Evolutionary conservation across 2,888 invertebrate species (phyloP).

Genomic region (Crossocerus cetratus): DNA sequence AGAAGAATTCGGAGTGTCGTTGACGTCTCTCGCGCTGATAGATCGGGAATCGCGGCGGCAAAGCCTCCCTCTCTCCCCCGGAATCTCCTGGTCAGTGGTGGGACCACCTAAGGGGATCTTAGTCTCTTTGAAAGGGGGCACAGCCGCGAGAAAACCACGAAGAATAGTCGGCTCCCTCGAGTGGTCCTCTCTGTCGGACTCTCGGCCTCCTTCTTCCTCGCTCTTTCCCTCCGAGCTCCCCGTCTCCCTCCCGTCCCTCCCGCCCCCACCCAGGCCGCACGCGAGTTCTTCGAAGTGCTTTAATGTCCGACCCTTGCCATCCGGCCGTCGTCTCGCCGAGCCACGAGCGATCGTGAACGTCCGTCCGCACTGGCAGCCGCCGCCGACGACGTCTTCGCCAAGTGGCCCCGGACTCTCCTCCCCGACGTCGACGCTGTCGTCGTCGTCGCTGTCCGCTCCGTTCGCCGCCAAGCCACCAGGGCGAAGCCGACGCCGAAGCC

Average conservation of each 20-base stretch:
- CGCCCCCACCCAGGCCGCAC: slow-evolving; percentile 45
- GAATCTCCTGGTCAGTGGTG: slow-evolving; percentile 6
- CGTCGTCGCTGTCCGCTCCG: neutral
- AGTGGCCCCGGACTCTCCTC: slow-evolving; percentile 5
- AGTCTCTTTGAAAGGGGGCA: neutral
- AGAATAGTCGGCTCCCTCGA: slow-evolving; percentile 22
- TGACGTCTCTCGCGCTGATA: too few species aligned
- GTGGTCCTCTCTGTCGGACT: slow-evolving; percentile 15
- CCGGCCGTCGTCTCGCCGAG: slow-evolving; percentile 47
- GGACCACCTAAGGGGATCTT: neutral
- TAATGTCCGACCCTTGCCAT: slow-evolving; percentile 58
- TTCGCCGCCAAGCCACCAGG: neutral
- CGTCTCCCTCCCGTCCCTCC: slow-evolving; percentile 9
- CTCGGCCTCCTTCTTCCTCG: slow-evolving; percentile 17
- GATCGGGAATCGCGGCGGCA: neutral
- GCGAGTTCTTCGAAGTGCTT: slow-evolving; percentile 64
- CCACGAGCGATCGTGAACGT: slow-evolving; percentile 45
- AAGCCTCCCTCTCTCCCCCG: neutral
- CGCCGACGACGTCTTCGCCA: slow-evolving; percentile 1
- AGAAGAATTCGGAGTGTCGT: neutral
- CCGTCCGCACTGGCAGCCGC: slow-evolving; percentile 7
- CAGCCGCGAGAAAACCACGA: slow-evolving; percentile 15
- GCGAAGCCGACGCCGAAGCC: neutral
- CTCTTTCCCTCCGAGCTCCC: neutral
- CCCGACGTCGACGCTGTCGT: neutral